Evolutionary conservation across 1,140 invertebrate species (phyloP).

Genomic region (Eubasilissa regina): DNA sequence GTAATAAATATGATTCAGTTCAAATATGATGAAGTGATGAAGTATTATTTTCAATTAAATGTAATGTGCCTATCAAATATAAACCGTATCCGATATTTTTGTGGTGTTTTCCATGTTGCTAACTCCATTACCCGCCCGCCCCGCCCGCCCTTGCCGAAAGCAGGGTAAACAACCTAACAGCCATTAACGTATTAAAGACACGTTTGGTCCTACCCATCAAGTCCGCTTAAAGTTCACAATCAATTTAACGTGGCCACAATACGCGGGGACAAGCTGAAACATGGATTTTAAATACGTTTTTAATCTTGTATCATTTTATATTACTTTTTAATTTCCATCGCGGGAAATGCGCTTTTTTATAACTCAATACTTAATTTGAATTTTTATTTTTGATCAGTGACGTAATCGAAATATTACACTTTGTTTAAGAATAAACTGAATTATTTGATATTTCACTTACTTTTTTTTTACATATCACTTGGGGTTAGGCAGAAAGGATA

Average conservation of each 20-base stretch:
- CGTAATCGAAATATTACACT: too few relatives aligned
- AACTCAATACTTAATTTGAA: too few relatives aligned
- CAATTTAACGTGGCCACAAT: conserved; percentile 11
- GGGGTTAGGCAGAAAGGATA: too few relatives aligned
- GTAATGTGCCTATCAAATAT: conserved; percentile 23
- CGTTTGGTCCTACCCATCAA: conserved; percentile 26
- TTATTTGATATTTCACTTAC: too few relatives aligned
- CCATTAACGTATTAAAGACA: conserved; percentile 48
- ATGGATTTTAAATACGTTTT: neutral
- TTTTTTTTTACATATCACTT: too few relatives aligned
- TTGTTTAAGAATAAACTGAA: too few relatives aligned
- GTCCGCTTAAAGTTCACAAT: conserved; percentile 19
- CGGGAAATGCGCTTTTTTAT: too few relatives aligned
- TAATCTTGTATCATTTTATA: too few relatives aligned
- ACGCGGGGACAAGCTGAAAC: neutral
- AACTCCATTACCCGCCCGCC: neutral
- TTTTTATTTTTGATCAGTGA: too few relatives aligned
- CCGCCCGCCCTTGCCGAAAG: neutral
- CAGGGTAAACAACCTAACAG: conserved; percentile 28
- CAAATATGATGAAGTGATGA: too few relatives aligned
- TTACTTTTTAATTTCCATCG: too few relatives aligned
- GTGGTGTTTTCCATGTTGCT: neutral
- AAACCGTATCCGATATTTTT: conserved; percentile 3
- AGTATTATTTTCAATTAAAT: conserved; percentile 6
- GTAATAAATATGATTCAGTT: too few relatives aligned